phyloP scores from a whole-genome alignment of 1,140 invertebrate species.

The Paracyclopina nana region DNA sequence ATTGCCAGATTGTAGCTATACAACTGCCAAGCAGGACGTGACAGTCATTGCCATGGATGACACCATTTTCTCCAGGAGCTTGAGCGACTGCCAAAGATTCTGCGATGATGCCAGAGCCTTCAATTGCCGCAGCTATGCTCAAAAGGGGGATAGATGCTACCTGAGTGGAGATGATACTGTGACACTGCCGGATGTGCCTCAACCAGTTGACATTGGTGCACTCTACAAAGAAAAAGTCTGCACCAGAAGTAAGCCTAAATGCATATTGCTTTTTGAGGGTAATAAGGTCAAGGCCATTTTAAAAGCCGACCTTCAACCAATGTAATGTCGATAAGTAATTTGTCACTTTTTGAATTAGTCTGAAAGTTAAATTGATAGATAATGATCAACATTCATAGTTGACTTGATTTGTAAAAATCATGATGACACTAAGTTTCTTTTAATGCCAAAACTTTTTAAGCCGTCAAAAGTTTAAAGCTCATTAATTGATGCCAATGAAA shows the following conservation, averaged over 20 bases:
- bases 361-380: too few species aligned
- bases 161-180: slow-evolving; percentile 31
- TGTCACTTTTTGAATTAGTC: too few species aligned
- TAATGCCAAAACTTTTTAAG: too few species aligned
- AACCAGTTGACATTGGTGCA: slow-evolving; percentile 17
- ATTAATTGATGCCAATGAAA: too few species aligned
- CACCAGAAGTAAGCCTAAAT: slow-evolving; percentile 25
- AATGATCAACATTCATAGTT: too few species aligned
- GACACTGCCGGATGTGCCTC: slow-evolving; percentile 23
- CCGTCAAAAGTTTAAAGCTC: too few species aligned
- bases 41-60: slow-evolving; percentile 31
- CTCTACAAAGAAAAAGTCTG: slow-evolving; percentile 30
- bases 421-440: too few species aligned
- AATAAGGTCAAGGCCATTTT: too few species aligned
- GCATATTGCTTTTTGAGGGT: too few species aligned
- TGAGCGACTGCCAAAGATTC: slow-evolving; percentile 25
- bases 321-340: too few species aligned
- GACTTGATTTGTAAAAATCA: too few species aligned
- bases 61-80: slow-evolving; percentile 28
- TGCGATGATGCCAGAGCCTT: slow-evolving; percentile 23
- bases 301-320: too few species aligned
- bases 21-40: slow-evolving; percentile 23
- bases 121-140: slow-evolving; percentile 26
- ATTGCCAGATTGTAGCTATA: slow-evolving; percentile 30
- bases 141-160: slow-evolving; percentile 28